A percentile compares a stretch with the other conserved stretches of the same genome.
These are phyloP conservation scores for Limnephilus marmoratus DNA, from an alignment of 2,888 invertebrate genomes.

Conservation along the genomic window DNA sequence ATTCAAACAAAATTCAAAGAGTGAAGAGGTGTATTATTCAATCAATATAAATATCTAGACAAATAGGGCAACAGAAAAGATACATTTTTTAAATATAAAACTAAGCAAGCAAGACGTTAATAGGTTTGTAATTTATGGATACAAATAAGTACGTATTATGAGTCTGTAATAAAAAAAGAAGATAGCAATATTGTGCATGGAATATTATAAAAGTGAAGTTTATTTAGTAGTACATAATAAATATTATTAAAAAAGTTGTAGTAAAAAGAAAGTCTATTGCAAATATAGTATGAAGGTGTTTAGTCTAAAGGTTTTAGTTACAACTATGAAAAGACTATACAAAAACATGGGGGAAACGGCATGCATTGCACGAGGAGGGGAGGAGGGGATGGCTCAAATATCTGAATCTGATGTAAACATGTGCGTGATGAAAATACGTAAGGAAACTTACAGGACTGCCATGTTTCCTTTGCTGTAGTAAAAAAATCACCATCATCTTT, in stretches of 20 bases:
- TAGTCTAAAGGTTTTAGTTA: background rate
- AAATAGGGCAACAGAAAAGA: background rate
- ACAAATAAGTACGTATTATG: background rate
- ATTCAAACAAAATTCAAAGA: background rate
- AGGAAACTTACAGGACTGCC: constrained; percentile 81
- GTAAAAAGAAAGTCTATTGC: background rate
- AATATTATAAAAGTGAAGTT: background rate
- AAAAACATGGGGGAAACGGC: background rate
- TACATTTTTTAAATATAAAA: background rate
- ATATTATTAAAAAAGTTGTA: background rate
- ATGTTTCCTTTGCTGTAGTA: constrained; percentile 81
- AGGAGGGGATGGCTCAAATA: background rate
- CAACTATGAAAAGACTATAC: background rate
- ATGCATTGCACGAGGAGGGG: constrained; percentile 29
- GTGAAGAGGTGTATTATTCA: background rate
- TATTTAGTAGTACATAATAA: background rate
- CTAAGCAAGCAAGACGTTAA: background rate
- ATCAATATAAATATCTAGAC: background rate
- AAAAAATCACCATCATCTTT: constrained; percentile 59
- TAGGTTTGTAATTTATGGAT: background rate
- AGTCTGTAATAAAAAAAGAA: background rate
- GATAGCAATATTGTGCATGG: background rate
- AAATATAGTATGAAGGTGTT: background rate
- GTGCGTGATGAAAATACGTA: constrained; percentile 47
- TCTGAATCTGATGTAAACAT: constrained; percentile 52